These are phyloP conservation scores for Anguilla rostrata DNA, from an alignment of 2,113 vertebrate species.

Conservation along the genomic window DNA sequence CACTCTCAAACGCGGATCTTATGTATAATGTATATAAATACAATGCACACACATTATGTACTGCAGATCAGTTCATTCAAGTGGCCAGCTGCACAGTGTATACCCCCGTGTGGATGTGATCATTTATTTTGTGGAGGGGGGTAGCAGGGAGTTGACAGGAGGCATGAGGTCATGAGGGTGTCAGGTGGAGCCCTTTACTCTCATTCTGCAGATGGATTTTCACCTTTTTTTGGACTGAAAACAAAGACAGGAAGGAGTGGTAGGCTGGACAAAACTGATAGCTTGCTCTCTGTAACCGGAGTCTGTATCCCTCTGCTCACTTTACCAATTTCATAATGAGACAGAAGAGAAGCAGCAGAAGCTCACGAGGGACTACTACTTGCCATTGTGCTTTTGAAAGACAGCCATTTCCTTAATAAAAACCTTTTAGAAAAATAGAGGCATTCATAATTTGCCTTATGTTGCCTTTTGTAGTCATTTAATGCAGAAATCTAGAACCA, in stretches of 20 bases:
- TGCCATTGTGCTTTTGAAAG: neutral
- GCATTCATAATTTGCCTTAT: neutral
- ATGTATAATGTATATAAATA: neutral
- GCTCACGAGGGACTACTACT: neutral
- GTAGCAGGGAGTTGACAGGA: neutral
- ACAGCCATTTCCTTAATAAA: neutral
- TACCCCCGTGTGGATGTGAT: neutral
- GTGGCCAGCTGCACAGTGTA: neutral
- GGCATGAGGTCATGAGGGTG: neutral
- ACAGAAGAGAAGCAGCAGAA: neutral
- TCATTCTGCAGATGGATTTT: slow-evolving; percentile 37
- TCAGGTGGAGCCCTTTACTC: slow-evolving; percentile 6
- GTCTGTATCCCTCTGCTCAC: slow-evolving; percentile 21
- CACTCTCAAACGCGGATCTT: neutral
- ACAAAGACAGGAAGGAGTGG: slow-evolving; percentile 19
- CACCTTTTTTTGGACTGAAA: slow-evolving; percentile 34
- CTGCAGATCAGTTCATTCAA: neutral
- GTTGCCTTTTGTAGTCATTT: neutral
- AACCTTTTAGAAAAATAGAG: neutral
- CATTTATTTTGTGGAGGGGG: neutral
- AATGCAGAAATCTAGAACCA: neutral
- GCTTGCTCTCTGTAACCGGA: slow-evolving; percentile 31
- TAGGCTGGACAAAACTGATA: neutral
- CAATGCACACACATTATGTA: neutral
- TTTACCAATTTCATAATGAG: slow-evolving; percentile 42